Evolutionary conservation across 2,113 vertebrate species (phyloP).

Genomic region (Rhegmatorhina hoffmannsi): DNA sequence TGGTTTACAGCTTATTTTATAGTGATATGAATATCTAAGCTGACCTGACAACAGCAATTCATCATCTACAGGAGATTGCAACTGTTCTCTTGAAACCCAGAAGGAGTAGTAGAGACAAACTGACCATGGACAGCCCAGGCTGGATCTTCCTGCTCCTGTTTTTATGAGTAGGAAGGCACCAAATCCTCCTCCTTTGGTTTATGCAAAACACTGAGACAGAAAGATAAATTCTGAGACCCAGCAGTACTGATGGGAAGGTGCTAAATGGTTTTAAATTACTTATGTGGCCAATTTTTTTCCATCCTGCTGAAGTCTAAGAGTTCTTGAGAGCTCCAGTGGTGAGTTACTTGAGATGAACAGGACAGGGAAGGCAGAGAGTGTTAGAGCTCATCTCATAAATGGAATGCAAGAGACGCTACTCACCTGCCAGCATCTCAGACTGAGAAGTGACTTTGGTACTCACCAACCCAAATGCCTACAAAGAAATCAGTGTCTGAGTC

Average conservation of each 20-base stretch:
- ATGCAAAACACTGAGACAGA: background rate
- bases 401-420: background rate
- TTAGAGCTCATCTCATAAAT: background rate
- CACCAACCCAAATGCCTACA: background rate
- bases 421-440: background rate
- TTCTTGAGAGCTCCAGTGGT: background rate
- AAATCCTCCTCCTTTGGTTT: background rate
- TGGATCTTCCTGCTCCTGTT: background rate
- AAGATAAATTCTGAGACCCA: background rate
- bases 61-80: background rate
- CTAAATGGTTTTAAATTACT: background rate
- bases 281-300: background rate
- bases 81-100: background rate
- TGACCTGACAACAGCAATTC: background rate
- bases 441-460: background rate
- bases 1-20: background rate
- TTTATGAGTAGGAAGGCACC: background rate
- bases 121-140: too few relatives aligned
- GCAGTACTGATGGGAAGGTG: background rate
- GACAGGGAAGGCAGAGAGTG: background rate
- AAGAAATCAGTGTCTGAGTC: background rate
- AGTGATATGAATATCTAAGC: background rate
- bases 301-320: too few relatives aligned
- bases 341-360: background rate
- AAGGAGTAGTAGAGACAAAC: background rate